A percentile compares a stretch with the other conserved stretches of the same genome.
Evolutionary conservation across 2,113 vertebrate species (phyloP).

Genomic region (Eonycteris spelaea): DNA sequence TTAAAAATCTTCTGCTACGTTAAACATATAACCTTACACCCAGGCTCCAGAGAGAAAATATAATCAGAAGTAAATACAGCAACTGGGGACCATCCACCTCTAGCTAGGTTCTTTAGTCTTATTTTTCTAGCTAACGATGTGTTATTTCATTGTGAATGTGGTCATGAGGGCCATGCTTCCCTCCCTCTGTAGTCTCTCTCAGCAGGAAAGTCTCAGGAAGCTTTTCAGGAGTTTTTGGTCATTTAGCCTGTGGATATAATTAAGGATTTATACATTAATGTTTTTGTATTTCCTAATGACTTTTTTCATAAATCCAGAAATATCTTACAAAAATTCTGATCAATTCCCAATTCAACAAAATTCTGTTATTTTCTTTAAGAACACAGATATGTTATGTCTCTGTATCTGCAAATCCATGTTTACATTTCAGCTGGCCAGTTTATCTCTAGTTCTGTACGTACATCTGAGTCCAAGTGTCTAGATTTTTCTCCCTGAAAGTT

Average conservation of each 20-base stretch:
- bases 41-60: background rate
- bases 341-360: background rate
- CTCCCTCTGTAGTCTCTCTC: too few relatives aligned
- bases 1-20: background rate
- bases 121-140: background rate
- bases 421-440: background rate
- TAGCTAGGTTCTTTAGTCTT: background rate
- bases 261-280: too few relatives aligned
- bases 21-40: background rate
- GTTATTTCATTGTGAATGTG: background rate
- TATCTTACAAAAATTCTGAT: background rate
- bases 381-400: background rate
- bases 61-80: background rate
- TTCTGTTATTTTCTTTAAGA: background rate
- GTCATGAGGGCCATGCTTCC: background rate
- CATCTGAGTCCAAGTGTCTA: background rate
- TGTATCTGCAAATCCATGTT: background rate
- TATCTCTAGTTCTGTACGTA: background rate
- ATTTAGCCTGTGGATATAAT: background rate
- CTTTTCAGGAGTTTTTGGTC: too few relatives aligned
- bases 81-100: background rate
- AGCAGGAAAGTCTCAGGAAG: too few relatives aligned
- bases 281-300: too few relatives aligned
- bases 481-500: background rate
- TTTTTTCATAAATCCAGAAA: background rate